Evolutionary conservation across 2,888 invertebrate species (phyloP), one percentile per base, ranked within the genome.

Genomic region (Oxyteleia sp.): DNA sequence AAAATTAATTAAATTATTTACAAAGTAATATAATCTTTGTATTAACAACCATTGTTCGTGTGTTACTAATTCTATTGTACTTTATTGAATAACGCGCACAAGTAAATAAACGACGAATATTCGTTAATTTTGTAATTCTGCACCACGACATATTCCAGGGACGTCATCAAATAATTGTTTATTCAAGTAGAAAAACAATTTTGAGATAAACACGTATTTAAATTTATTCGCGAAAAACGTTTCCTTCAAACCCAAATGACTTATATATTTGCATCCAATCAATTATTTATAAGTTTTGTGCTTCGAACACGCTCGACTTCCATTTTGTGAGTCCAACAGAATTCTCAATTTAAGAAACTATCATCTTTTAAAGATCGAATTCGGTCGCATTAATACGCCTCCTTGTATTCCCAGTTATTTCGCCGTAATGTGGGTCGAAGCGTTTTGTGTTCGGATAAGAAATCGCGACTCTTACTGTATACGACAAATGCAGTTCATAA

Each of bases 401-500:
- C 1, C 45, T 55, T 43, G 53, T 63, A 38, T 32, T 1, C 4
- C 41, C 18, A 74, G 53, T 66, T 72, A 72, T 72, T 80, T 59
- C n/a, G 51, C 18, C 26, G 57, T 35, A 61, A n/a, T n/a, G n/a
- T n/a, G n/a, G n/a, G n/a, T n/a, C 8, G 76, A 38, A 63, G 45
- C 18, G 20, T 68, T 64, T 64, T 16, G 47, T 64, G 47, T 15
- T 47, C 35, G n/a, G 8, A 4, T 4, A 41, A 18, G 51, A 45
- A 55, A 43, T 45, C 51, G 32, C n/a, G n/a, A n/a, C n/a, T n/a
- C n/a, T n/a, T n/a, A n/a, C n/a, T n/a, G n/a, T n/a, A n/a, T n/a
- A n/a, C n/a, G n/a, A 72, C 61, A 74, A 81, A 81, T 68, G 47
- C 29, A 32, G 69, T 49, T 41, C 49, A 81, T 61, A 87, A 89